phyloP scores from a whole-genome alignment of 2,888 invertebrate species.

The Heliconius cydno region DNA sequence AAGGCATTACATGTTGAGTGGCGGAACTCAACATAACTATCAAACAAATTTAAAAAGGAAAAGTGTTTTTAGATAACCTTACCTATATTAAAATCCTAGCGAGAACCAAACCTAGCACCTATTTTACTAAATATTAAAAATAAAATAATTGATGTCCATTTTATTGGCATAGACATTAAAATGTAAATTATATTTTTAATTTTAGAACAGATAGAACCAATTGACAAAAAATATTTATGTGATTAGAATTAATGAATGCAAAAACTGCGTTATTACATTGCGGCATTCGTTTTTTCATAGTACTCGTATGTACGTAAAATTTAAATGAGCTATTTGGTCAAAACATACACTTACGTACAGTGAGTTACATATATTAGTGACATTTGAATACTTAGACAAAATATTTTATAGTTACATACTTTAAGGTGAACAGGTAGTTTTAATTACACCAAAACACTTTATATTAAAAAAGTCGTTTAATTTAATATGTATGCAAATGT shows the following conservation, averaged over 20 bases:
- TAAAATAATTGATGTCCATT: background rate
- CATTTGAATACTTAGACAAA: slow-evolving; percentile 3
- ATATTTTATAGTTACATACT: background rate
- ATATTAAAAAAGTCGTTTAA: slow-evolving; percentile 37
- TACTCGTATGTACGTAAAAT: background rate
- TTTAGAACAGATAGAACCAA: background rate
- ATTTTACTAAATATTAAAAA: background rate
- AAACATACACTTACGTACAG: background rate
- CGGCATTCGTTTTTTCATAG: background rate
- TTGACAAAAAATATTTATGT: background rate
- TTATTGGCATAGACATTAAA: background rate
- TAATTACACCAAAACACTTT: slow-evolving; percentile 27
- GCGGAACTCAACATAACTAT: too few relatives aligned
- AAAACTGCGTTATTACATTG: background rate
- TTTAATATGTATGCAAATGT: slow-evolving; percentile 44
- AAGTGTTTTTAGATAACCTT: too few relatives aligned
- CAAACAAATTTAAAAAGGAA: too few relatives aligned
- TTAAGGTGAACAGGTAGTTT: slow-evolving; percentile 33
- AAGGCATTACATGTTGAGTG: too few relatives aligned
- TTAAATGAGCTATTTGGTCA: background rate
- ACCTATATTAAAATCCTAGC: too few relatives aligned
- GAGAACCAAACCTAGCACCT: too few relatives aligned
- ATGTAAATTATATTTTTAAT: background rate
- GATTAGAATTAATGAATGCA: background rate
- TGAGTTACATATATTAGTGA: background rate